Evolutionary conservation across 2,888 invertebrate species (phyloP).

Genomic region (Sialis fuliginosa): DNA sequence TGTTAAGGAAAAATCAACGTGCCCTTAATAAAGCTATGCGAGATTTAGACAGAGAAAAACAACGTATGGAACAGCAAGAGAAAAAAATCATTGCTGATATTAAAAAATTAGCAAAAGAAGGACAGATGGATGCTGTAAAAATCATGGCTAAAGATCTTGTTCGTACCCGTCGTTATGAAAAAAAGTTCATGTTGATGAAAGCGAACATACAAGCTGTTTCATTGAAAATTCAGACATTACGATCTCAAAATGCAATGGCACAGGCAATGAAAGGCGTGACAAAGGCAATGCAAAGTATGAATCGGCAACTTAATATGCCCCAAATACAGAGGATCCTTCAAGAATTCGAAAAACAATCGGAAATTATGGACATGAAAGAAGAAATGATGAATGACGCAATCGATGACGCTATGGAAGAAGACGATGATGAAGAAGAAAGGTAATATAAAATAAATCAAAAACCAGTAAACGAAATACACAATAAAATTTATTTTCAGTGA

Average conservation of each 20-base stretch:
- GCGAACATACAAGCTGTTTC: conserved; percentile 98
- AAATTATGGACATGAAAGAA: conserved; percentile 99
- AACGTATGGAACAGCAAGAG: conserved; percentile 96
- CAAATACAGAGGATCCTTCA: conserved; percentile 95
- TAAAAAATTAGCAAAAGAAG: conserved; percentile 96
- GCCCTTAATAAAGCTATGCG: conserved; percentile 97
- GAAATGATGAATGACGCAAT: conserved; percentile 99
- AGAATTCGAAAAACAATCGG: conserved; percentile 98
- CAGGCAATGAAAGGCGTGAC: conserved; percentile 99
- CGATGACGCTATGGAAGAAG: conserved; percentile 98
- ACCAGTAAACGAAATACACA: neutral
- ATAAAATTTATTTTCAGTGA: conserved; percentile 44
- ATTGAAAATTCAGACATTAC: conserved; percentile 91
- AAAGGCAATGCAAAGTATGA: conserved; percentile 97
- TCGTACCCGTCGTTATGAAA: conserved; percentile 82
- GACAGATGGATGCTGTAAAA: conserved; percentile 99
- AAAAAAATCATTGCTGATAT: conserved; percentile 97
- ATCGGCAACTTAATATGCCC: conserved; percentile 88
- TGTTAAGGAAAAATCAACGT: conserved; percentile 95
- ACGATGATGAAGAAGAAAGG: conserved; percentile 96
- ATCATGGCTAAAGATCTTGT: conserved; percentile 99
- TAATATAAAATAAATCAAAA: conserved; percentile 34
- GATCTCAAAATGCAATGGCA: conserved; percentile 98
- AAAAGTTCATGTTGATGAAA: conserved; percentile 98
- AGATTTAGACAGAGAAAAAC: conserved; percentile 84